Percentiles rank a stretch among this genome's conserved stretches.
Evolutionary conservation across 2,113 vertebrate species (phyloP).

Genomic region (Ibidorhyncha struthersii): DNA sequence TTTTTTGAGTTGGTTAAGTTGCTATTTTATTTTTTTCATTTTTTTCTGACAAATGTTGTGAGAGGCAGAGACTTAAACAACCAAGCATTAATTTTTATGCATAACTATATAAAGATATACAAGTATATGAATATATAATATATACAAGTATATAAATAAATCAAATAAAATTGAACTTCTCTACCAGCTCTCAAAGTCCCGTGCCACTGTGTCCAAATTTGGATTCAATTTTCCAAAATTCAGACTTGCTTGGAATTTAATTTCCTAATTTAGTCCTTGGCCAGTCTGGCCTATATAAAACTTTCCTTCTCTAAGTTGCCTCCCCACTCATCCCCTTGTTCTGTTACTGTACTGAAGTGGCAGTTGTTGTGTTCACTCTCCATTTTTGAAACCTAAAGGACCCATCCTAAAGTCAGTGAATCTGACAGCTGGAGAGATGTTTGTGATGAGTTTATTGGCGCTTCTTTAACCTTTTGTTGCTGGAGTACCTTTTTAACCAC

Average conservation of each 20-base stretch:
- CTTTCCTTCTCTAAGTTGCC: neutral
- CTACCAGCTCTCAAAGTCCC: neutral
- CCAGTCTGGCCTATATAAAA: neutral
- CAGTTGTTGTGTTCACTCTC: neutral
- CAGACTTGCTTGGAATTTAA: neutral
- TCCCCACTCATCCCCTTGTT: neutral
- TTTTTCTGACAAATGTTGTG: neutral
- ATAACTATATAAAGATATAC: no score
- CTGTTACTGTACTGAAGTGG: neutral
- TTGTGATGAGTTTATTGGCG: neutral
- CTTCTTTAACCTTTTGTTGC: neutral
- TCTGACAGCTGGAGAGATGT: neutral
- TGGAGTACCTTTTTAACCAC: neutral
- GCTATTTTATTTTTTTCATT: neutral
- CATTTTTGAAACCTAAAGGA: neutral
- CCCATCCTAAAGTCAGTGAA: neutral
- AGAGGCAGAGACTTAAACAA: neutral
- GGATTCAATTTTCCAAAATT: neutral
- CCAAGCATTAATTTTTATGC: neutral
- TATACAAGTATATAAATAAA: neutral
- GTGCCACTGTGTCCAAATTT: neutral
- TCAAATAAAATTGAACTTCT: neutral
- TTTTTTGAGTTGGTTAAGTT: neutral
- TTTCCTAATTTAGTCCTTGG: neutral
- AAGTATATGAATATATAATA: no score